Evolutionary conservation across 2,113 vertebrate species (phyloP), one percentile per base, ranked within the genome.

Genomic region (Chelonoidis abingdonii): DNA sequence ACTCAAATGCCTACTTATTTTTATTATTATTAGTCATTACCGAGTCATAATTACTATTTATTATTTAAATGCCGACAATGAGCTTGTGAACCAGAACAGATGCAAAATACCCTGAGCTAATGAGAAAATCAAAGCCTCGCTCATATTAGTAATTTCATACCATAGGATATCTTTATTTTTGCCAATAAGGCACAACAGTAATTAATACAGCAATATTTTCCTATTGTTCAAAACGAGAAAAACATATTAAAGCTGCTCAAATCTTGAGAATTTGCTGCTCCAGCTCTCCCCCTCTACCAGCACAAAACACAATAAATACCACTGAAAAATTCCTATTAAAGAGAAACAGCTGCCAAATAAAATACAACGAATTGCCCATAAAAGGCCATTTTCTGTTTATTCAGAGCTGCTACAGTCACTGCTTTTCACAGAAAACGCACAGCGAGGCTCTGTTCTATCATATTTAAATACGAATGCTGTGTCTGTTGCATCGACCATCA

Each of bases 11-110:
- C 92, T 95, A 94, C 94, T 96, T 95, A 92, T 95, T 87, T 72
- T 25, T 96, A 89, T 96, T 97, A 96, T 97, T 97, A 92, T 97
- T 97, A 97, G 91, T 97, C 96, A 97, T 96, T 97, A 97, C 94
- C 91, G 86, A 97, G 96, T 97, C 96, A 96, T 97, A 97, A 97
- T 97, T 97, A 97, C 97, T 97, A 97, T 95, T 97, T 97, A 97
- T 97, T 97, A 97, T 96, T 97, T 97, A 97, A 97, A 95, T 94
- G 95, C 88, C 86, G 1, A 95, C 97, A 97, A 97, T 89, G 94
- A 95, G 96, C 93, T 95, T 2, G 8, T 97, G 96, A 97, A 96
- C 97, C 96, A 97, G 96, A 97, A 97, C 97, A 97, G 94, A 97
- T 96, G 96, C 96, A 97, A 97, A 97, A 97, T 97, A 97, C 95